Base-by-base conservation (phyloP, 2,113 vertebrate species). In the Scomber japonicus region DNA sequence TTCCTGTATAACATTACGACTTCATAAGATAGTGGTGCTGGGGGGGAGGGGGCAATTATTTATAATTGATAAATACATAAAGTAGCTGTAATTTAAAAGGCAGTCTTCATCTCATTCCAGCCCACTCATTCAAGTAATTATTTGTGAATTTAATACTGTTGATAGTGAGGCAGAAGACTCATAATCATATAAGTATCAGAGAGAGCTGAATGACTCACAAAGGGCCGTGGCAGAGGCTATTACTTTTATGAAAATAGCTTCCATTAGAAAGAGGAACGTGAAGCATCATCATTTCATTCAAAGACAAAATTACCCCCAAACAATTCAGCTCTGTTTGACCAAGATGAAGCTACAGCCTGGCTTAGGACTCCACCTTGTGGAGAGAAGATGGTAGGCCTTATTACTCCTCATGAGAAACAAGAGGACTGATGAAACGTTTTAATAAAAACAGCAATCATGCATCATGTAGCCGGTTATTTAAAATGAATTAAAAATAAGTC, bases 301-400 rank as follows among this genome's bases (percentile, higher is more conserved):
- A 17, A 44, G 40, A 67, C 2, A 46, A 69, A 54, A 67, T 55
- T 2, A 61, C 1, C 1, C 8, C 49, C 13, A 19, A 59, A 24
- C 3, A 56, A 9, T 49, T 71, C 6, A 65, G 49, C n/a, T 45
- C 24, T 16, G 15, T 2, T 27, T 75, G 60, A 46, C 13, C 16
- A 31, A 62, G 67, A 17, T 31, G 4, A 19, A 40, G 35, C n/a
- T 5, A 30, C 24, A 44, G 17, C 10, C 13, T 12, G 59, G 67
- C 24, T 56, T 21, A 57, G 35, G 45, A 31, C 75, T 71, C 82
- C 78, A 77, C 51, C 84, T 78, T 62, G 73, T 77, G 78, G 75
- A 54, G 61, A 71, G 44, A 56, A 82, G 48, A 48, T 4, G 30
- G 11, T 1, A 59, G 68, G 15, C 12, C 40, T 3, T n/a, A 10